phyloP scores from a whole-genome alignment of 1,140 invertebrate genomes.

The Liolophura sinensis region DNA sequence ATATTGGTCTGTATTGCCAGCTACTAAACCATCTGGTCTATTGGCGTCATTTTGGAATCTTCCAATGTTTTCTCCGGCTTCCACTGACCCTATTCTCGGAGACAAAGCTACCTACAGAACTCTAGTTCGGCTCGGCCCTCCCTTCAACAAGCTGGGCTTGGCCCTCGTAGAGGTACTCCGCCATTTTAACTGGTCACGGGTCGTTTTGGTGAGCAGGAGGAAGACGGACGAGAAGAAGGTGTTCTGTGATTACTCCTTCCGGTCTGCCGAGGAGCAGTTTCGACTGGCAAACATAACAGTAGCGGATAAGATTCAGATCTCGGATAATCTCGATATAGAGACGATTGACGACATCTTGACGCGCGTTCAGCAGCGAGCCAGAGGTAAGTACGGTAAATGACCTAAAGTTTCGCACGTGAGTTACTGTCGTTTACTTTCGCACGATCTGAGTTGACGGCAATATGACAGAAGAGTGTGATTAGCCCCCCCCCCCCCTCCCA shows the following conservation, averaged over 20 bases:
- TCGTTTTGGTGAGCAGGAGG: conserved; percentile 31
- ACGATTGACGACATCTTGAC: conserved; percentile 22
- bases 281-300: conserved; percentile 21
- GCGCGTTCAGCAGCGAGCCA: conserved; percentile 22
- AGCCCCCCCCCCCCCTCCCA: no score
- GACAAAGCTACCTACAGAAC: conserved; percentile 33
- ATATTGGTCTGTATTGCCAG: conserved; percentile 14
- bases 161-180: conserved; percentile 32
- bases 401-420: no score
- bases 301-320: conserved; percentile 29
- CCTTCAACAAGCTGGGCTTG: conserved; percentile 35
- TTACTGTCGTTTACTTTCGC: no score
- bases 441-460: no score
- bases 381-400: conserved; percentile 26
- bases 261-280: conserved; percentile 27
- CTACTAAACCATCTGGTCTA: conserved; percentile 26
- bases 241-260: conserved; percentile 38
- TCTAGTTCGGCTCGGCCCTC: conserved; percentile 30
- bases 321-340: conserved; percentile 14
- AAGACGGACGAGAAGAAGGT: conserved; percentile 30
- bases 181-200: conserved; percentile 31
- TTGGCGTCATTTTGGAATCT: conserved; percentile 35
- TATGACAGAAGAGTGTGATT: no score
- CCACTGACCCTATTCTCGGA: conserved; percentile 27
- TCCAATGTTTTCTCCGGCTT: conserved; percentile 33